Conservation (phyloP, 2,113 vertebrate species). For the Leucosticte australis region DNA sequence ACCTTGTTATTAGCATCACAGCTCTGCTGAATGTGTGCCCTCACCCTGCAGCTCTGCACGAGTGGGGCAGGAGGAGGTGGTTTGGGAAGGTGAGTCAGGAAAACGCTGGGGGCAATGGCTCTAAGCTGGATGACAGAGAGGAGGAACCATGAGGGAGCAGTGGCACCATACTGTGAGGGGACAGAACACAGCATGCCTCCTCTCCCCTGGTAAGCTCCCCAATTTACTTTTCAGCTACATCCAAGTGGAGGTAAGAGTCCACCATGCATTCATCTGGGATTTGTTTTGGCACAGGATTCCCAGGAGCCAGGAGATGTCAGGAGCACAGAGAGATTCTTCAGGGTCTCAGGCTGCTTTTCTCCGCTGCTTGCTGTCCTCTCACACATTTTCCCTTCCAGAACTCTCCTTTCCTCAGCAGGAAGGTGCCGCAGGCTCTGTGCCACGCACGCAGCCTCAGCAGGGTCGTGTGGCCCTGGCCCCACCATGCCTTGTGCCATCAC, state of each 20-base stretch:
- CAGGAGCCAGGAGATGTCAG: background rate
- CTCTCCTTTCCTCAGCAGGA: background rate
- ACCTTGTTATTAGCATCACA: slow-evolving; percentile 2
- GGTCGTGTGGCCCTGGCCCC: fast-evolving
- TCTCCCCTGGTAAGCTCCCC: background rate
- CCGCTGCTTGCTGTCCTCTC: background rate
- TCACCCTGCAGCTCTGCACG: fast-evolving
- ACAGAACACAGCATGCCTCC: background rate
- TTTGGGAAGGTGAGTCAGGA: background rate
- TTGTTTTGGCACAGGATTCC: background rate
- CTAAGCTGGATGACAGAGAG: background rate
- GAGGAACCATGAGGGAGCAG: background rate
- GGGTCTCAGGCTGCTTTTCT: background rate
- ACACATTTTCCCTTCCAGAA: background rate
- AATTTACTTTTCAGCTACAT: background rate
- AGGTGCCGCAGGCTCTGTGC: background rate
- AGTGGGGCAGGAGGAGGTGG: fast-evolving
- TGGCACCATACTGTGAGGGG: fast-evolving
- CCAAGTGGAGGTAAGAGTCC: background rate
- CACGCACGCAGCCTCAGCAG: fast-evolving
- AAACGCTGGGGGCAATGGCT: fast-evolving
- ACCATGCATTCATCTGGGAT: background rate
- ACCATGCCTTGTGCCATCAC: fast-evolving
- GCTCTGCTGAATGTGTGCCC: background rate
- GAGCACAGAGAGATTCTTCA: background rate